phyloP scores from a whole-genome alignment of 1,140 invertebrate species.

The Temnothorax nylanderi region DNA sequence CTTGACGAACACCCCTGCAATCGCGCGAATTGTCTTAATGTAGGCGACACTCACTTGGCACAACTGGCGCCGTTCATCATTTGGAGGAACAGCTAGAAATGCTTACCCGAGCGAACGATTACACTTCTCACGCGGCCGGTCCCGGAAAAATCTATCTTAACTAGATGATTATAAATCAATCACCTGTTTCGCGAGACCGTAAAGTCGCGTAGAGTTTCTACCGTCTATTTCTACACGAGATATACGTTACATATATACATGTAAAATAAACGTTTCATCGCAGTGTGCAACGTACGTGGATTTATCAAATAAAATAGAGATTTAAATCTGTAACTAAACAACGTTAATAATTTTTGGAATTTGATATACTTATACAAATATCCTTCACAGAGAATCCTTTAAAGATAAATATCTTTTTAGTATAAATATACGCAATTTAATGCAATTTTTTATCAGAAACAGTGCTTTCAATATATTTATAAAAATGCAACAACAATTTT shows the following conservation, averaged over 20 bases:
- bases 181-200: slow-evolving; percentile 34
- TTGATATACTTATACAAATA: neutral
- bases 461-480: neutral
- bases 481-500: neutral
- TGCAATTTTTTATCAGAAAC: neutral
- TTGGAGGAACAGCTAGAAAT: slow-evolving; percentile 11
- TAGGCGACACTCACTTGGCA: slow-evolving; percentile 33
- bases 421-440: neutral
- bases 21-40: slow-evolving; percentile 38
- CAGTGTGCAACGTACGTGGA: neutral
- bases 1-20: slow-evolving; percentile 35
- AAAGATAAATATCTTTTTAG: neutral
- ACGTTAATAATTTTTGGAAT: neutral
- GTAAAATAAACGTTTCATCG: slow-evolving; percentile 10
- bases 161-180: slow-evolving; percentile 45
- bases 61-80: slow-evolving; percentile 39
- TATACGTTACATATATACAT: neutral
- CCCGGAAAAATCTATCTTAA: slow-evolving; percentile 17
- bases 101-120: slow-evolving; percentile 11
- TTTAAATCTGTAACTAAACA: neutral
- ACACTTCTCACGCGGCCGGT: slow-evolving; percentile 17
- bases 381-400: neutral
- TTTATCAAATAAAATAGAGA: neutral
- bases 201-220: neutral
- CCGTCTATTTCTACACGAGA: slow-evolving; percentile 2